Base-by-base conservation (phyloP, 1,140 invertebrate genomes). In the Pseudomyrmex cubaensis region DNA sequence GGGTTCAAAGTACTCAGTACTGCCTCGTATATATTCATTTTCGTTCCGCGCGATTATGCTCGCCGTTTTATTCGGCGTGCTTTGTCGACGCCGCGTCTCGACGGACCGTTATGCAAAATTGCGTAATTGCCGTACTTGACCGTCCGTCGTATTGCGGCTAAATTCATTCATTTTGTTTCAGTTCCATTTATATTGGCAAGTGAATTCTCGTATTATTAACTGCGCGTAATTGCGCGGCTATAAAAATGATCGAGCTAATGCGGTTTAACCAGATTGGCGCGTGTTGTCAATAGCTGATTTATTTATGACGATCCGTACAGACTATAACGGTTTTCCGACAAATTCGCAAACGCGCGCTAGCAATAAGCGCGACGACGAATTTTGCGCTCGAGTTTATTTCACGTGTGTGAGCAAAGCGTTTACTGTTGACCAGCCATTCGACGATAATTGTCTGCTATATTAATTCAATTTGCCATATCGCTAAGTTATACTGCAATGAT, bases 11-110 rank as follows among this genome's bases (percentile, higher is more conserved):
- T 84, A 84, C 87, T 88, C 50, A 35, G 54, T 83, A 66, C 15
- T 64, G 52, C 61, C 84, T 75, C 83, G 87, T 72, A 59, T 72
- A 70, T 80, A 80, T 80, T 80, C 66, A 80, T 80, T 80, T 80
- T 80, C 56, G 76, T 72, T 80, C 76, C 54, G 54, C 76, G 76
- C 66, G 76, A 80, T 72, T 72, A 70, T 70, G 76, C 54, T 22
- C 54, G 66, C 54, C 54, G 76, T 70, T 80, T 80, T 80, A 80
- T 80, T 61, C 54, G 20, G 61, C 76, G 57, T 70, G 56, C 54
- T 35, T 25, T 52, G 15, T 48, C 74, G 48, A 75, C 15, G 17
- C 50, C 75, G 35, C 35, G 64, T 80, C 76, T 44, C 22, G 66
- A 72, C 59, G 66, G 66, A 80, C 76, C 66, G 76, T 80, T 80